Base-by-base conservation (phyloP, 2,888 invertebrate species). In the Plutella xylostella region DNA sequence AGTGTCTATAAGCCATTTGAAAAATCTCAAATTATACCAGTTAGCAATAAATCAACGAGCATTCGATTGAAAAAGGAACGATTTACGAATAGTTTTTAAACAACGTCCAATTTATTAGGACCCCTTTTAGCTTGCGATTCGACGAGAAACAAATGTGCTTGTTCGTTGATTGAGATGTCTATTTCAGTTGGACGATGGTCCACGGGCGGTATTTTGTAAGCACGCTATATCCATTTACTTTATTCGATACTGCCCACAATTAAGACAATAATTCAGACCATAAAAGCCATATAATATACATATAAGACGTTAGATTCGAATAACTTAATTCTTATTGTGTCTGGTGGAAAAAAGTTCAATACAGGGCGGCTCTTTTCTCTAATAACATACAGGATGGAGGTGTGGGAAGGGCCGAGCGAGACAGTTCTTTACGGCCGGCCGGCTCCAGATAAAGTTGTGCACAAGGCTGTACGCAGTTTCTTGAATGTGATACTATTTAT, bases 181-280 rank as follows among this genome's bases (percentile, higher is more conserved):
- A 53, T 56, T 61, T 58, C 55, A 49, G 52, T 55, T 61, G 69
- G 73, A 3, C 20, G 39, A 30, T 11, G 20, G 72, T 68, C 78
- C 65, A 68, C 78, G 71, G 78, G 79, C 72, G 80, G 78, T 76
- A 75, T 75, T 73, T 73, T 71, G 65, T 74, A 77, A 75, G 69
- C 68, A 68, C 63, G 64, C 69, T 51, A 65, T 75, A 78, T 76
- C 78, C 72, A 79, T 79, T 78, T 76, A 79, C 76, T 76, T 77
- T 75, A 78, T 78, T 65, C 70, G 61, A 75, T 70, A 77, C 72
- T 68, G 71, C 45, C 72, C 69, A 65, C 76, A 79, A 78, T 82
- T 79, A 79, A 78, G 75, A 76, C 79, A 77, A 79, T 79, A 80
- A 79, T 70, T 73, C 70, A 65, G 72, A 69, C 72, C 72, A 70